Evolutionary conservation across 2,888 invertebrate genomes (phyloP).

Genomic region (Agrochola litura): DNA sequence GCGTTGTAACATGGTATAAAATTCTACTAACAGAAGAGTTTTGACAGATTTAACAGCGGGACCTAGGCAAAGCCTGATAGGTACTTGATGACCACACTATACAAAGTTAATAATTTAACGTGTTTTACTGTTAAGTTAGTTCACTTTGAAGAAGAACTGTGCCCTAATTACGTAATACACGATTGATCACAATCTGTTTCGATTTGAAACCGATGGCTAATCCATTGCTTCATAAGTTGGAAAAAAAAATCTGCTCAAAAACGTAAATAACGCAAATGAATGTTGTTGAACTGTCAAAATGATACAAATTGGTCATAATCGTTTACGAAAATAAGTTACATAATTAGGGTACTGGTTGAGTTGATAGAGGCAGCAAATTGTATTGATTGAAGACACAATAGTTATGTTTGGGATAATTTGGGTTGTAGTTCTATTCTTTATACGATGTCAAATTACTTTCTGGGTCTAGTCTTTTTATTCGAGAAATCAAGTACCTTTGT

Average conservation of each 20-base stretch:
- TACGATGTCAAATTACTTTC: slow-evolving; percentile 7
- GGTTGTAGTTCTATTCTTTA: neutral
- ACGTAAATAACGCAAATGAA: too few relatives aligned
- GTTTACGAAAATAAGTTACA: too few relatives aligned
- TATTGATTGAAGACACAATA: slow-evolving; percentile 8
- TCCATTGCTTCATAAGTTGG: too few relatives aligned
- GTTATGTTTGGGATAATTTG: neutral
- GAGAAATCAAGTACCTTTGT: slow-evolving; percentile 8
- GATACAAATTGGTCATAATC: too few relatives aligned
- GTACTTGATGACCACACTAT: neutral
- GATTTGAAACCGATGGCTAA: too few relatives aligned
- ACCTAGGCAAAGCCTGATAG: neutral
- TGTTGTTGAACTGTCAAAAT: too few relatives aligned
- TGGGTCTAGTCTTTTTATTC: slow-evolving; percentile 11
- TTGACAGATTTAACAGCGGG: neutral
- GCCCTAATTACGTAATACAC: too few relatives aligned
- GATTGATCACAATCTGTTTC: too few relatives aligned
- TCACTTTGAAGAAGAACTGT: neutral
- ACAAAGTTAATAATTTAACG: neutral
- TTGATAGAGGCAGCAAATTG: neutral
- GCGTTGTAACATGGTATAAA: neutral
- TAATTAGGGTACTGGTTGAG: neutral
- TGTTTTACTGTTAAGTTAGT: neutral
- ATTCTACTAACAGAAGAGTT: neutral
- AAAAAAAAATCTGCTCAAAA: too few relatives aligned